Evolutionary conservation across 2,888 invertebrate genomes (phyloP), one percentile per base, ranked within the genome.

Genomic region (Scaptodrosophila latifasciaeformis): DNA sequence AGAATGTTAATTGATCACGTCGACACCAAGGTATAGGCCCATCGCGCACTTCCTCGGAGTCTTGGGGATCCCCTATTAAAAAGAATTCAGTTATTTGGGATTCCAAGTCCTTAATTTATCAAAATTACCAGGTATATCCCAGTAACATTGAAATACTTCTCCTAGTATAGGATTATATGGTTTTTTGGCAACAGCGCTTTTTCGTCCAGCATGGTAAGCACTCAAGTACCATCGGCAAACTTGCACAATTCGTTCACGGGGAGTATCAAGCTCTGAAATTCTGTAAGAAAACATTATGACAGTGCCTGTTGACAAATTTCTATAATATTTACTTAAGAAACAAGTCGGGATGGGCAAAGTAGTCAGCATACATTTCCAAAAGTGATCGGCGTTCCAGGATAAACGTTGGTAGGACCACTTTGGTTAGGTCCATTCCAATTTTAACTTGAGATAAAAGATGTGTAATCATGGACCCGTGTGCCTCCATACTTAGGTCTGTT

Each of bases 351-450:
- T 99, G 99, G 9, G 99, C 97, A 88, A 99, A 98, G 85, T 99
- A 99, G 88, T 99, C 99, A 44, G 99, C 99, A 86, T 98, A 99
- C 99, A 99, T 99, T 88, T 99, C 99, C 42, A 99, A 89, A 31
- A 99, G 90, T 1, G 99, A 99, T 60, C 99, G 91, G 86, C 97
- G 91, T 86, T 99, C 99, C 75, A 99, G 88, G 74, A 99, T 99
- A 85, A 99, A 99, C 19, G 99, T 99, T 17, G 99, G 99, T 64
- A 99, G 89, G 48, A 97, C 97, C 49, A 90, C 90, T 90, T 99
- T 99, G 9, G 99, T 99, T 82, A 99, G 91, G 88, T 99, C 99
- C 99, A 99, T 99, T 61, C 99, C 99, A 82, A 99, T 97, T 87
- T 97, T 96, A 64, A 99, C 97, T 88, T 99, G 99, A 1, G 97